Evolutionary conservation across 2,888 invertebrate species (phyloP).

Genomic region (Microctonus brassicae): DNA sequence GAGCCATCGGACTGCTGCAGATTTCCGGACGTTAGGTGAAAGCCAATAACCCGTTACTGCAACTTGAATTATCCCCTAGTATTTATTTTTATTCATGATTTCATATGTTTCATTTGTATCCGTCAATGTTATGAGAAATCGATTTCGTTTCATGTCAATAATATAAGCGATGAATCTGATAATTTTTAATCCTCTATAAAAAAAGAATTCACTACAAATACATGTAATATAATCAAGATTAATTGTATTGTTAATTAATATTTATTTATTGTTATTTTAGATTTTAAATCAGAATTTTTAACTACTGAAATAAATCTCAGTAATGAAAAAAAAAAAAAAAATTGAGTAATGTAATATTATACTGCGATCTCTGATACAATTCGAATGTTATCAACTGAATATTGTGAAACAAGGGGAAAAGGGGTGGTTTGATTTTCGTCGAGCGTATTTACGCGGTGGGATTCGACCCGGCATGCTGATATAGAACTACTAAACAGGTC

Average conservation of each 20-base stretch:
- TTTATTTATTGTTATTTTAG: neutral
- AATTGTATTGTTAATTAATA: neutral
- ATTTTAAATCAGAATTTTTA: no score
- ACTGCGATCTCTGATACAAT: neutral
- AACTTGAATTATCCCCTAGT: conserved; percentile 11
- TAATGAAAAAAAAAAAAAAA: conserved; percentile 2
- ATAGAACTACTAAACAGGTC: conserved; percentile 70
- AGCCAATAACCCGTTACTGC: conserved; percentile 50
- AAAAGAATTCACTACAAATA: neutral
- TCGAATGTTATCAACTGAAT: conserved; percentile 21
- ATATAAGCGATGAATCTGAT: neutral
- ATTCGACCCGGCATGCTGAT: conserved; percentile 58
- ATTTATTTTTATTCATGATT: neutral
- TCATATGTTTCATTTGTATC: neutral
- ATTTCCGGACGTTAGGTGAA: conserved; percentile 58
- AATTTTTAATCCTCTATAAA: neutral
- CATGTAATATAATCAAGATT: neutral
- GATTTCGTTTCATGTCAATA: neutral
- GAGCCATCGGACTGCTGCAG: conserved; percentile 64
- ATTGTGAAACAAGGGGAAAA: no score
- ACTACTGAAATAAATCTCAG: neutral
- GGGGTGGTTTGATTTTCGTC: conserved; percentile 24
- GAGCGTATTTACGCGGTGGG: conserved; percentile 33
- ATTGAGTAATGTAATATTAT: neutral
- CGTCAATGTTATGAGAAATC: neutral